A percentile compares a stretch with the other conserved stretches of the same genome.
phyloP scores from a whole-genome alignment of 2,888 invertebrate species.

The Scaeva pyrastri region DNA sequence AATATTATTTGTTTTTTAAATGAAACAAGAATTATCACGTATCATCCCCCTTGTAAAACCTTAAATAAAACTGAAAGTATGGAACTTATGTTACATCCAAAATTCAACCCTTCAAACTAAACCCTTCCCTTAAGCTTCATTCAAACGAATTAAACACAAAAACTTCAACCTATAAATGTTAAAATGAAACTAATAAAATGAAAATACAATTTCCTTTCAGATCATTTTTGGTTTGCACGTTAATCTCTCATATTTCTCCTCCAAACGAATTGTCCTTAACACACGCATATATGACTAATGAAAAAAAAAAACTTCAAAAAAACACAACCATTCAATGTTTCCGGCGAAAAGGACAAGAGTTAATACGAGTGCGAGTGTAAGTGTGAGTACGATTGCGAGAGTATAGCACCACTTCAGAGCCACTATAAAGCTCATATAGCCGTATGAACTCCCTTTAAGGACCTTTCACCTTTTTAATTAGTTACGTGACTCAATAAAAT shows the following conservation, averaged over 20 bases:
- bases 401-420: background rate
- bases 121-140: background rate
- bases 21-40: too few relatives aligned
- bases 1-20: too few relatives aligned
- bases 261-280: conserved; percentile 69
- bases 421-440: conserved; percentile 49
- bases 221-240: conserved; percentile 75
- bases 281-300: conserved; percentile 69
- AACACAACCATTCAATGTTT: conserved; percentile 28
- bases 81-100: background rate
- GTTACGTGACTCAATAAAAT: conserved; percentile 77
- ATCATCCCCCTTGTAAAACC: too few relatives aligned
- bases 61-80: background rate
- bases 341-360: conserved; percentile 56
- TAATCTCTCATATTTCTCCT: conserved; percentile 60
- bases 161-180: conserved; percentile 7
- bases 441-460: conserved; percentile 51
- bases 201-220: conserved; percentile 63
- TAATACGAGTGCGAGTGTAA: too few relatives aligned
- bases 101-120: too few relatives aligned
- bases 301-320: conserved; percentile 16
- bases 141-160: background rate
- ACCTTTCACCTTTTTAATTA: conserved; percentile 76
- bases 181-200: conserved; percentile 58
- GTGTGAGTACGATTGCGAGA: conserved; percentile 56